Evolutionary conservation across 1,140 invertebrate genomes (phyloP).

Genomic region (Chrysomallon squamiferum): DNA sequence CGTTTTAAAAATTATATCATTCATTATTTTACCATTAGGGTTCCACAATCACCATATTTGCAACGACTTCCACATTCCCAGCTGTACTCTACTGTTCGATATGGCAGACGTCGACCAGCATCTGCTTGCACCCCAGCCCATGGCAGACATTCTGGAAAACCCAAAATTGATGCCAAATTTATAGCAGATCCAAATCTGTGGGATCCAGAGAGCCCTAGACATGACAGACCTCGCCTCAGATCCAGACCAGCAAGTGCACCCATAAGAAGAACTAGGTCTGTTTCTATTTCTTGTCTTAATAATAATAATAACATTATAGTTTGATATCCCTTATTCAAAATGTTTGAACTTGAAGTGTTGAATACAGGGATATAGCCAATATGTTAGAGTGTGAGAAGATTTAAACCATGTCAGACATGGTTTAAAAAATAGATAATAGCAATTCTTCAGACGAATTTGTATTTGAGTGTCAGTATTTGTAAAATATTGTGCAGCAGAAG

Average conservation of each 20-base stretch:
- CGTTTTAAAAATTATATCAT: too few relatives aligned
- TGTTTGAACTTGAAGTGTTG: too few relatives aligned
- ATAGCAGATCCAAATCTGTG: slow-evolving; percentile 55
- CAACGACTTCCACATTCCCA: slow-evolving; percentile 50
- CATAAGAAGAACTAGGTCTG: slow-evolving; percentile 36
- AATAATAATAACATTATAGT: neutral
- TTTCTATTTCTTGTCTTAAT: neutral
- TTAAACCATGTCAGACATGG: too few relatives aligned
- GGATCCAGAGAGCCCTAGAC: slow-evolving; percentile 57
- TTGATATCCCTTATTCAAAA: neutral
- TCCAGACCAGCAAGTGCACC: slow-evolving; percentile 46
- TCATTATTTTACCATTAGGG: slow-evolving; percentile 15
- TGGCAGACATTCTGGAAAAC: slow-evolving; percentile 34
- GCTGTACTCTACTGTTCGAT: slow-evolving; percentile 23
- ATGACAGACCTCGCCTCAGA: neutral
- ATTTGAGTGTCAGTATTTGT: too few relatives aligned
- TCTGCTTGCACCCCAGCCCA: slow-evolving; percentile 16
- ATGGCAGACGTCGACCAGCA: slow-evolving; percentile 39
- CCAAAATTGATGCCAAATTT: slow-evolving; percentile 61
- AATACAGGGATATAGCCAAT: too few relatives aligned
- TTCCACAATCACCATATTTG: slow-evolving; percentile 51
- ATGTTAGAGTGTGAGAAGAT: too few relatives aligned
- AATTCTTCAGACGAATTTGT: too few relatives aligned
- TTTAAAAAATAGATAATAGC: too few relatives aligned
- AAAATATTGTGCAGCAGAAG: too few relatives aligned